These are phyloP conservation scores for Peromyscus aztecus DNA, from an alignment of 2,797 vertebrate genomes.

Conservation along the genomic window DNA sequence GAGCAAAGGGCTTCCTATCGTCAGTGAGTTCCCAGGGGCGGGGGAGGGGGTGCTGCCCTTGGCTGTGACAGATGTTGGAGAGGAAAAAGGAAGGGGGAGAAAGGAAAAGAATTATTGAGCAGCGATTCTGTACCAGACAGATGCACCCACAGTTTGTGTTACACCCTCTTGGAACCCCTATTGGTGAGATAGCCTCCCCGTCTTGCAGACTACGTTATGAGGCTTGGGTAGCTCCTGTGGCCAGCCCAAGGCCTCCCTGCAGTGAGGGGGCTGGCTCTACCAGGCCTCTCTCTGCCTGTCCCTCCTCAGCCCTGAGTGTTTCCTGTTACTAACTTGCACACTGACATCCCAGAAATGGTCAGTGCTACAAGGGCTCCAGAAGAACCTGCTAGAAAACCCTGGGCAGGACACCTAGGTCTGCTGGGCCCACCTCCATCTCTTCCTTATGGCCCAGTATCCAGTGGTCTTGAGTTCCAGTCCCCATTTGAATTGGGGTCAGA, in stretches of 20 bases:
- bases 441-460: background rate
- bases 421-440: accelerated
- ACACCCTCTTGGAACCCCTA: background rate
- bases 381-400: background rate
- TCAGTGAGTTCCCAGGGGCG: background rate
- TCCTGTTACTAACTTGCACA: background rate
- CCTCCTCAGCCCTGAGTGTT: background rate
- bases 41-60: background rate
- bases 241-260: background rate
- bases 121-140: background rate
- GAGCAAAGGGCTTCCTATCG: background rate
- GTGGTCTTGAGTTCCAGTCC: background rate
- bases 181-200: background rate
- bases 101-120: accelerated
- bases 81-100: background rate
- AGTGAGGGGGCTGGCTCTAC: too few species aligned
- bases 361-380: background rate
- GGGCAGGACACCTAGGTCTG: background rate
- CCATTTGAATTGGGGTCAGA: background rate
- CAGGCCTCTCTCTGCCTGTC: background rate
- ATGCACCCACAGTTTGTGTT: background rate
- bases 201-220: too few species aligned
- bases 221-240: background rate
- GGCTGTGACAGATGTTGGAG: background rate
- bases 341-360: background rate